A percentile compares a stretch with the other conserved stretches of the same genome.
Conservation (phyloP, 2,888 invertebrate species). For the Gerosis bhagava region DNA sequence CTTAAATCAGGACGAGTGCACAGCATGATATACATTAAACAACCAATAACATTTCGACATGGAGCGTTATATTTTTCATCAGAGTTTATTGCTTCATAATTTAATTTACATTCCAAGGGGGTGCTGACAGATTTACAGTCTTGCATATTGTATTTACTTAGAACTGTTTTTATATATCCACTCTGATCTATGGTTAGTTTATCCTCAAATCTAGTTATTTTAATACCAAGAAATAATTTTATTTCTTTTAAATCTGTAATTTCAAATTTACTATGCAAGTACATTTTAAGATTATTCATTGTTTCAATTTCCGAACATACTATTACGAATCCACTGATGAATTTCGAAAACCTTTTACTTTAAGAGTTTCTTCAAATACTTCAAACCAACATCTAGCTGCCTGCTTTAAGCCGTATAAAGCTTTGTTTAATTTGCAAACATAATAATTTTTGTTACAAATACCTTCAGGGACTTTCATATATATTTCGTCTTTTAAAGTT, state of each 20-base stretch:
- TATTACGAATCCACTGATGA: conserved; percentile 32
- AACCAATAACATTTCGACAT: conserved; percentile 31
- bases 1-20: conserved; percentile 35
- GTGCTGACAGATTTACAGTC: conserved; percentile 28
- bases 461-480: too few species aligned
- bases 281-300: conserved; percentile 26
- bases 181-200: conserved; percentile 31
- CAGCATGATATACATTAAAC: conserved; percentile 19
- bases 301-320: conserved; percentile 19
- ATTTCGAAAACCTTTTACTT: conserved; percentile 31
- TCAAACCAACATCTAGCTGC: conserved; percentile 35
- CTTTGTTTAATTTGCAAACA: conserved; percentile 40
- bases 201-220: conserved; percentile 25
- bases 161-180: conserved; percentile 30
- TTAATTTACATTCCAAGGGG: conserved; percentile 26
- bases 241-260: conserved; percentile 33
- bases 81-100: conserved; percentile 27
- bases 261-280: conserved; percentile 31
- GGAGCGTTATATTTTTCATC: conserved; percentile 28
- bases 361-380: conserved; percentile 30
- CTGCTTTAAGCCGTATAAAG: conserved; percentile 38
- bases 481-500: too few species aligned
- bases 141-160: conserved; percentile 35
- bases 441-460: too few species aligned
- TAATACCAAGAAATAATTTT: conserved; percentile 36